Evolutionary conservation across 2,888 invertebrate species (phyloP).

Genomic region (Nasonovia ribisnigri): DNA sequence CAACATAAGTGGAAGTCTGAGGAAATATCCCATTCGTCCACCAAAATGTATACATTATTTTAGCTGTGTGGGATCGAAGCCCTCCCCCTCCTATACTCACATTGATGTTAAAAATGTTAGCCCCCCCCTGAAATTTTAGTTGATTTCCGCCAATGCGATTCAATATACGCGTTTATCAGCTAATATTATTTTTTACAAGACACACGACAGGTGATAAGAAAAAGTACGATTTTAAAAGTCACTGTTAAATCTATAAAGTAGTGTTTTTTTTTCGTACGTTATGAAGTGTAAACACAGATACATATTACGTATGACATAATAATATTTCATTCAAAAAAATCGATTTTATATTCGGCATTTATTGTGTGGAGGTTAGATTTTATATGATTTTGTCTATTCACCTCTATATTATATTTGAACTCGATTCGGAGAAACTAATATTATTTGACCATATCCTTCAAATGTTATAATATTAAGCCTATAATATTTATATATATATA

Average conservation of each 20-base stretch:
- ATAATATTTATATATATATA: background rate
- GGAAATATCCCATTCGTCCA: too few relatives aligned
- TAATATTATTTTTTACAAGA: background rate
- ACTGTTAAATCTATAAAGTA: background rate
- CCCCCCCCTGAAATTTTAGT: too few relatives aligned
- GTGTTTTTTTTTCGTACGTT: background rate
- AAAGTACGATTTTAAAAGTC: background rate
- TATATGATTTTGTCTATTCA: background rate
- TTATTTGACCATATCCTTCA: background rate
- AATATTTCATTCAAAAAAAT: background rate
- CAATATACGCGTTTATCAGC: background rate
- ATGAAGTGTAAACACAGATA: background rate
- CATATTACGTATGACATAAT: background rate
- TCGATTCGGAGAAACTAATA: background rate
- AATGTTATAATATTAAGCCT: background rate
- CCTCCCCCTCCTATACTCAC: too few relatives aligned
- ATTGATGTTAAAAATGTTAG: too few relatives aligned
- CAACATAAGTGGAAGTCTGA: background rate
- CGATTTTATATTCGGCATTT: background rate
- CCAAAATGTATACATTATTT: too few relatives aligned
- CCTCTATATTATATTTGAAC: background rate
- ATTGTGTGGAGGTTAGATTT: background rate
- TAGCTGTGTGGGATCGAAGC: too few relatives aligned
- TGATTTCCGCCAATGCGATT: too few relatives aligned
- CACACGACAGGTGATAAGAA: background rate